A percentile compares a stretch with the other conserved stretches of the same genome.
phyloP scores from a whole-genome alignment of 2,797 vertebrate species.

The Eidolon dupreanum region DNA sequence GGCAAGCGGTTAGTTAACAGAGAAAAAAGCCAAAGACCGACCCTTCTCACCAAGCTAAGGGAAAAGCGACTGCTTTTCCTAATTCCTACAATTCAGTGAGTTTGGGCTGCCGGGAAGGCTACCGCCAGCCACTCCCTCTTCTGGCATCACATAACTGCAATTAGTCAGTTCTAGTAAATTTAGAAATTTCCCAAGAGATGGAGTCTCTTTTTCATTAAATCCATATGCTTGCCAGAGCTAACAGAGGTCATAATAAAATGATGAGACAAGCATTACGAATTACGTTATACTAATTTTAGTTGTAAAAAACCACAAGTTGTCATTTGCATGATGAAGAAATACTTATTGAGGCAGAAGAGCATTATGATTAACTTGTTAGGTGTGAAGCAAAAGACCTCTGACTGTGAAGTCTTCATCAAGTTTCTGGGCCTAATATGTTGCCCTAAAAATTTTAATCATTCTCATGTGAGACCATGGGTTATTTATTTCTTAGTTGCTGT shows the following conservation, averaged over 20 bases:
- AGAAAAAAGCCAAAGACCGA: neutral
- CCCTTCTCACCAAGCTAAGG: neutral
- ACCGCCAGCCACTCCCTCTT: neutral
- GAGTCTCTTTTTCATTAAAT: constrained; percentile 8
- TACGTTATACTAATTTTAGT: neutral
- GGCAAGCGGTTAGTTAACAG: neutral
- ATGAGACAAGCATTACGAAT: neutral
- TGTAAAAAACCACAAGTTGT: neutral
- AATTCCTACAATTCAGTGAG: neutral
- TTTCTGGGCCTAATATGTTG: too few relatives aligned
- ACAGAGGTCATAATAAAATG: neutral
- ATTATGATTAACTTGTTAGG: neutral
- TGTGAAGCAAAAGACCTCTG: neutral
- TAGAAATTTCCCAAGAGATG: neutral
- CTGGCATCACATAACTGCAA: neutral
- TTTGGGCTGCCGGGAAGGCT: neutral
- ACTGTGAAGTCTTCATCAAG: neutral
- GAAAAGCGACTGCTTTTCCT: neutral
- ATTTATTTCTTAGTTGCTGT: neutral
- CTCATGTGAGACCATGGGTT: neutral
- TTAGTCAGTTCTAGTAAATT: neutral
- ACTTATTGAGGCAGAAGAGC: neutral
- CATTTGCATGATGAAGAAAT: neutral
- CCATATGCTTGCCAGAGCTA: neutral
- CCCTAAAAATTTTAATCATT: neutral